A percentile compares a stretch with the other conserved stretches of the same genome.
These are phyloP conservation scores for Nephrotoma appendiculata DNA, from an alignment of 2,888 invertebrate genomes.

Conservation along the genomic window DNA sequence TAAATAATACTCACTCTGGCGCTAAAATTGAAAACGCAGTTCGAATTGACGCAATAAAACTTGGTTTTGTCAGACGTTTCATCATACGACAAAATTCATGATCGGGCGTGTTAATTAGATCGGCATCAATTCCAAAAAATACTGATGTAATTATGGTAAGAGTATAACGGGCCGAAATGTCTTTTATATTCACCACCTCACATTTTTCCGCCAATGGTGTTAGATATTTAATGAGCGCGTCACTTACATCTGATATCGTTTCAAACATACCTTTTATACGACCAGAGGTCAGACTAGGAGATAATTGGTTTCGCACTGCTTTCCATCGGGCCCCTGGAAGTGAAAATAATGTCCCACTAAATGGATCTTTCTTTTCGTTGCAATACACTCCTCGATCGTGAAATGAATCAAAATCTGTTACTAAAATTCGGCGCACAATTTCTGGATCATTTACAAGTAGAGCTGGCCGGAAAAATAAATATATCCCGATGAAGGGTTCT, in stretches of 20 bases:
- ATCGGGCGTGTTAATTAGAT: conserved; percentile 27
- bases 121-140: conserved; percentile 33
- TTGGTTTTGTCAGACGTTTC: conserved; percentile 11
- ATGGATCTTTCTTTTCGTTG: conserved; percentile 43
- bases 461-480: conserved; percentile 43
- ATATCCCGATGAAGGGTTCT: conserved; percentile 39
- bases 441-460: conserved; percentile 46
- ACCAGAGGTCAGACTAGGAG: conserved; percentile 50
- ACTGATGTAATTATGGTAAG: conserved; percentile 33
- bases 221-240: conserved; percentile 35
- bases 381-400: conserved; percentile 47
- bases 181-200: conserved; percentile 34
- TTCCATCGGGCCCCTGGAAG: conserved; percentile 46
- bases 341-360: conserved; percentile 45
- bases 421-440: conserved; percentile 43
- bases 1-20: conserved; percentile 20
- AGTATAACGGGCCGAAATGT: conserved; percentile 21
- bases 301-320: conserved; percentile 42
- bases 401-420: conserved; percentile 47
- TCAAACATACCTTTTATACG: conserved; percentile 51
- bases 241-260: conserved; percentile 40
- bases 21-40: conserved; percentile 18
- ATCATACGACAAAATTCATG: conserved; percentile 26
- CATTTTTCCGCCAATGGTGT: conserved; percentile 21
- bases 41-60: conserved; percentile 12